Evolutionary conservation across 2,888 invertebrate species (phyloP), one percentile per base, ranked within the genome.

Genomic region (Drosophila robusta): DNA sequence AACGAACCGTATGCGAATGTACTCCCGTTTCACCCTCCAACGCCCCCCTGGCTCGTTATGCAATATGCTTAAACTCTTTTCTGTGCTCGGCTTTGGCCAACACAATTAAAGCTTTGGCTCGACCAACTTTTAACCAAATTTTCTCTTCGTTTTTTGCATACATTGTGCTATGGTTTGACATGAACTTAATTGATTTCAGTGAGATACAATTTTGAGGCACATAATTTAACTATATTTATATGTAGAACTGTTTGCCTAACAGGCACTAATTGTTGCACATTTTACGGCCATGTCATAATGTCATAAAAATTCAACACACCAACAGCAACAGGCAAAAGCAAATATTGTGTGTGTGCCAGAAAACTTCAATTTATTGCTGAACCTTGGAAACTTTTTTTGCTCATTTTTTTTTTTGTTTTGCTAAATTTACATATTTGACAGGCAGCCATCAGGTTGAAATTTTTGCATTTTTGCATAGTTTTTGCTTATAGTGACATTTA

Each of bases 401-500:
- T n/a, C n/a, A n/a, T n/a, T n/a, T n/a, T n/a, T 16, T 39, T 4
- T 39, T 16, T 16, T 38, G 12, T 3, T n/a, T 49, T 41, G 41
- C 44, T 62, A 26, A 80, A 87, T 84, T 72, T 87, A 66, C 84
- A 87, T 75, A 87, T 71, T 87, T 87, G 83, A 75, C 84, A 80
- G 67, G 47, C 68, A 54, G n/a, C 41, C 76, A 70, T 71, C 76
- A 67, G 55, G 56, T 70, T 36, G 29, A 54, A 54, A 42, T 47
- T 51, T 51, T 34, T 46, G 56, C 36, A 49, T 61, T 64, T 56
- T 51, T 60, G 65, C 74, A 70, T 42, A 50, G 51, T 61, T 56
- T 65, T 62, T 46, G 55, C 24, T 41, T 65, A 32, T 75, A 49
- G 46, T 69, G 87, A 80, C 81, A 78, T 78, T 86, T 68, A 57